Conservation (phyloP, 2,888 invertebrate genomes). For the Pogonocherus hispidulus region DNA sequence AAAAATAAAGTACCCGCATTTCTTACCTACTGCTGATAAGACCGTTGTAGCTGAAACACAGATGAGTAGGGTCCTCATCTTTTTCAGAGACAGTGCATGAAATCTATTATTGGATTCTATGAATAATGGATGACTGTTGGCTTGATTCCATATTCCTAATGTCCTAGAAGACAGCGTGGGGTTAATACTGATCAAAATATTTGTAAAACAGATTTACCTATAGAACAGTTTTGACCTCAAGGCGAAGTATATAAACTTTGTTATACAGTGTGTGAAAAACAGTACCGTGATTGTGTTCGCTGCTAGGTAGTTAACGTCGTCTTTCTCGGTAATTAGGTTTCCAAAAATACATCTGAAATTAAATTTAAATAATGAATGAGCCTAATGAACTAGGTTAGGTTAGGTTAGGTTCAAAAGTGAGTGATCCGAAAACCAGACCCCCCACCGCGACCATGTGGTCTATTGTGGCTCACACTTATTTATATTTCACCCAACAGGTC, state of each 20-base stretch:
- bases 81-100: conserved; percentile 80
- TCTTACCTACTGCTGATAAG: conserved; percentile 73
- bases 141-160: conserved; percentile 86
- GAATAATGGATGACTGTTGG: conserved; percentile 87
- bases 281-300: conserved; percentile 87
- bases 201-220: conserved; percentile 70
- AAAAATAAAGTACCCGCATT: not conserved
- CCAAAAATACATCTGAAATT: conserved; percentile 71
- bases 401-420: no score
- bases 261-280: conserved; percentile 84
- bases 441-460: no score
- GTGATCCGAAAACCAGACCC: no score
- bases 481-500: no score
- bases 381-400: no score
- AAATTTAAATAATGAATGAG: no score
- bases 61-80: conserved; percentile 81
- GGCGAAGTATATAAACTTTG: conserved; percentile 82
- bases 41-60: conserved; percentile 76
- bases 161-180: conserved; percentile 70
- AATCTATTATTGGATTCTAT: conserved; percentile 83
- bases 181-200: not conserved
- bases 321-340: conserved; percentile 80
- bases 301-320: conserved; percentile 79
- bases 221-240: conserved; percentile 81
- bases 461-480: no score